Base-by-base conservation (phyloP, 2,113 vertebrate genomes). In the Datnioides undecimradiatus region DNA sequence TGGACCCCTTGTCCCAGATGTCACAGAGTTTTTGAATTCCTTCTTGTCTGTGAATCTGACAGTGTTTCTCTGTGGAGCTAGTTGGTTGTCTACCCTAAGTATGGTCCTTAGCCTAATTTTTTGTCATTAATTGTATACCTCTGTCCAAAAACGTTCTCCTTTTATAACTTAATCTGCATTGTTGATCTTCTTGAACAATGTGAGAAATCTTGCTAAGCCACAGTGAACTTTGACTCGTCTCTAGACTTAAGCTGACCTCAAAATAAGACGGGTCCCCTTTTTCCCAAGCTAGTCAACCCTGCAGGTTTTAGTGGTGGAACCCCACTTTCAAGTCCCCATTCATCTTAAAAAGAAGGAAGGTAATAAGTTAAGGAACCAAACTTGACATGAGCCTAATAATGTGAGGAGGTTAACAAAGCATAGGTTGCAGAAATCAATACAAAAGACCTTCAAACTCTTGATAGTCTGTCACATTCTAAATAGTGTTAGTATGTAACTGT, bases 221-320 rank as follows among this genome's bases (percentile, higher is more conserved):
- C 85, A 84, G 83, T 97, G 96, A 97, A 97, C 97, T 97, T 96
- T 98, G 96, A 94, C 91, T 96, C 93, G 90, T 95, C 91, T 91
- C 89, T 91, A 93, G 95, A 95, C 95, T 97, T 97, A 96, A 94
- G 94, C 95, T 95, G 95, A 96, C 94, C 95, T 94, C 92, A 93
- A 90, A 88, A 93, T 92, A 89, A 96, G 86, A 64, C 68, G 60
- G 86, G 79, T 55, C 80, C 76, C 74, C 65, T 58, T 77, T 76
- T 88, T 82, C 91, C 90, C 88, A 91, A 91, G 90, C 79, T 57
- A 76, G 72, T 85, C 80, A 87, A 81, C 78, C 75, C 65, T 71
- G 38, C 49, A 57, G 36, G 64, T 85, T 76, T 88, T 31, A 52
- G 38, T 49, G 49, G 64, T 66, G 43, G 33, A 70, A 77, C 57